Base-by-base conservation (phyloP, 1,140 invertebrate species). In the Apis cerana region DNA sequence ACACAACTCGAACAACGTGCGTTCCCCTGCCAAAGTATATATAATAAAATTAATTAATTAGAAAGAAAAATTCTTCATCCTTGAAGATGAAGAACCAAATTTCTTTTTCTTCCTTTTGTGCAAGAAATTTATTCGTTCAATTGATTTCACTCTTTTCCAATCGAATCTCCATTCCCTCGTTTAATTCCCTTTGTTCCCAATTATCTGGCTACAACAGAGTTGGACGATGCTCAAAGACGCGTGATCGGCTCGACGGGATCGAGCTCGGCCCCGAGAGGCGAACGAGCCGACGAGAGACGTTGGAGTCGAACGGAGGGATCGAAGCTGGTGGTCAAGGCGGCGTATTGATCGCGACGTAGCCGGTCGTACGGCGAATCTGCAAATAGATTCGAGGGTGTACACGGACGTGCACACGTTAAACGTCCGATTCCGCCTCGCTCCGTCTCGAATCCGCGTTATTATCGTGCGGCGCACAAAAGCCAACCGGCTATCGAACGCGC, bases 381-480 rank as follows among this genome's bases (percentile, higher is more conserved):
- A 54, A 71, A 62, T 61, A 80, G 23, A 80, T 62, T 33, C 13
- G 12, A 69, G 65, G 27, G 62, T 43, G 33, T 50, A 61, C 23
- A 69, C 64, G 54, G 21, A 19, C n/a, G 54, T 48, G 65, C 43
- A 17, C 17, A 48, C 48, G 56, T 61, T 79, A 79, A 79, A 79
- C 65, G 76, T 2, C 43, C 48, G 77, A 65, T 70, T 52, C 56
- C 17, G 62, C 8, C 61, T 27, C 21, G 10, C 9, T 65, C 17
- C 19, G 15, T 0, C 23, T 50, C 5, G n/a, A 67, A 78, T 27
- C 48, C 80, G 1, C 80, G 70, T 54, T 69, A 76, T 76, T 76
- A 82, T 82, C 62, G 48, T 43, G 33, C 33, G 54, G 7, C 5
- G 54, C 13, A 76, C 80, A 82, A 82, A 77, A 65, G 72, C 70